A percentile compares a stretch with the other conserved stretches of the same genome.
These are phyloP conservation scores for Rhynchomys soricoides DNA, from an alignment of 2,113 vertebrate genomes.

Conservation along the genomic window DNA sequence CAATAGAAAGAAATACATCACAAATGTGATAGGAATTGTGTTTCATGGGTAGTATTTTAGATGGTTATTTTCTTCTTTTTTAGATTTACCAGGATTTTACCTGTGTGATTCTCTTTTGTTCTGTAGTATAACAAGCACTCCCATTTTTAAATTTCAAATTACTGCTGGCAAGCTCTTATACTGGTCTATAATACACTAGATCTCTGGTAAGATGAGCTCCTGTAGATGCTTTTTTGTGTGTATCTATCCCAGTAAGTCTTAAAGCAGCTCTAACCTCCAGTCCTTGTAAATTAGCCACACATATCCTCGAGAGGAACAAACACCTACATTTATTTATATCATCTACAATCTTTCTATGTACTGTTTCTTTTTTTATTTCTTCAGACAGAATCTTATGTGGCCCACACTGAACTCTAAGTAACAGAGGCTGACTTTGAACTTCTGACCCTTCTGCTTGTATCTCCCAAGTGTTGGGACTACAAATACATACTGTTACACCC, in stretches of 20 bases:
- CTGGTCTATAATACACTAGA: not conserved
- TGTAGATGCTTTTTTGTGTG: not conserved
- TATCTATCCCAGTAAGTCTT: not conserved
- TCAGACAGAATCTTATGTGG: not conserved
- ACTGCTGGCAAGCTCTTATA: not conserved
- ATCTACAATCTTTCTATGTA: not conserved
- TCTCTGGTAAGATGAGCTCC: not conserved
- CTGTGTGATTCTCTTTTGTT: constrained; percentile 4
- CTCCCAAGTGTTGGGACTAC: not conserved
- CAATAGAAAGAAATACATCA: not conserved
- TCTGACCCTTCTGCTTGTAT: not conserved
- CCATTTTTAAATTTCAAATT: not conserved
- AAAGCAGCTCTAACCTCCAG: not conserved
- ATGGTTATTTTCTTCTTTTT: not conserved
- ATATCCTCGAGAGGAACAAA: not conserved
- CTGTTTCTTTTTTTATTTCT: not conserved
- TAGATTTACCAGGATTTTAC: not conserved
- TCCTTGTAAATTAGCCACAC: not conserved
- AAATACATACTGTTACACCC: not conserved
- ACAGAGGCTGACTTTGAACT: not conserved
- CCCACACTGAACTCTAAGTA: not conserved
- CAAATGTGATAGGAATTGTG: not conserved
- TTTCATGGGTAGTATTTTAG: not conserved
- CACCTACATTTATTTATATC: not conserved
- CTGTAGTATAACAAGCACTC: not conserved